These are phyloP conservation scores for Sus scrofa DNA, from an alignment of 2,113 vertebrate genomes.

Conservation along the genomic window T2T-Sscrofa CM000815.6:126156001-126156500, in stretches of 20 bases:
- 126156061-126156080: conserved; percentile 11
- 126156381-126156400: conserved; percentile 37
- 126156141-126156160: conserved; percentile 69
- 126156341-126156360: not conserved
- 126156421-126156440: not conserved
- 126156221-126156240: not conserved
- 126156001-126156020: not conserved
- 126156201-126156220: conserved; percentile 50
- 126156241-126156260: conserved; percentile 68
- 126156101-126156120: conserved; percentile 18
- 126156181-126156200: conserved; percentile 56
- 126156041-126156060: not conserved
- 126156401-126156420: not conserved
- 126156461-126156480: not conserved
- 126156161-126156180: conserved; percentile 69
- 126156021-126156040: not conserved
- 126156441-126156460: not conserved
- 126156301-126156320: conserved; percentile 34
- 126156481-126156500: conserved; percentile 27
- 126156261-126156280: not conserved
- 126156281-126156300: not conserved
- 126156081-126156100: conserved; percentile 40
- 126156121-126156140: conserved; percentile 43
- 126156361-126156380: not conserved
- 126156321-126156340: not conserved